Conservation (phyloP, 1,140 invertebrate species). For the Nasonia giraulti region DNA sequence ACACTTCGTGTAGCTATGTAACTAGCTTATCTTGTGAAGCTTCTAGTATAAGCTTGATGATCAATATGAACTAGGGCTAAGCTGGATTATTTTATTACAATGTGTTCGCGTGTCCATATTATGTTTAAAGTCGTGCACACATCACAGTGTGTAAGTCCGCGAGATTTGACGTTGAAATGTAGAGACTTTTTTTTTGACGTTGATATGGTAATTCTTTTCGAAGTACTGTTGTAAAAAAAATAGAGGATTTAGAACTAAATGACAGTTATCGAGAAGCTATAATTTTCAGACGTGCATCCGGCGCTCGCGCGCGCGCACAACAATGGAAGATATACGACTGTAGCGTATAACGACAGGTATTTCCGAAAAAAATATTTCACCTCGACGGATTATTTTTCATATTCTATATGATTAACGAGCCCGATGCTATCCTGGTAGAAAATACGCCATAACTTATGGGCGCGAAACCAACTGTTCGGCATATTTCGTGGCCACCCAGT, state of each 20-base stretch:
- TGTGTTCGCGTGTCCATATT: background rate
- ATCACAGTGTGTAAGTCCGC: too few relatives aligned
- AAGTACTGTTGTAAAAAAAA: background rate
- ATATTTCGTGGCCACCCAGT: too few relatives aligned
- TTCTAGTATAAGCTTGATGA: background rate
- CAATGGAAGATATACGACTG: background rate
- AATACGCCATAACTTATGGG: too few relatives aligned
- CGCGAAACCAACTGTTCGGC: too few relatives aligned
- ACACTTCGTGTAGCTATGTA: background rate
- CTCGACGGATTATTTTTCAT: background rate
- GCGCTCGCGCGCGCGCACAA: background rate
- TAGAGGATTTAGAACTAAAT: background rate
- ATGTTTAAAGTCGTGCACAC: too few relatives aligned
- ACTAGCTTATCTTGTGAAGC: background rate
- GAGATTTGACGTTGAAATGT: too few relatives aligned
- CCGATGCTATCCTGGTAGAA: too few relatives aligned
- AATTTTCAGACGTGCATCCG: background rate
- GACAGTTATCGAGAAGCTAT: background rate
- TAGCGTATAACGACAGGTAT: background rate
- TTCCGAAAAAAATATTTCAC: background rate
- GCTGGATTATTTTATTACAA: background rate
- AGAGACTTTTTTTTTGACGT: too few relatives aligned
- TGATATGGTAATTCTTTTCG: background rate
- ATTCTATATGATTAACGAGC: background rate
- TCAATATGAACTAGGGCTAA: background rate